Conservation (phyloP, 2,888 invertebrate species). For the Pachymerium ferrugineum region DNA sequence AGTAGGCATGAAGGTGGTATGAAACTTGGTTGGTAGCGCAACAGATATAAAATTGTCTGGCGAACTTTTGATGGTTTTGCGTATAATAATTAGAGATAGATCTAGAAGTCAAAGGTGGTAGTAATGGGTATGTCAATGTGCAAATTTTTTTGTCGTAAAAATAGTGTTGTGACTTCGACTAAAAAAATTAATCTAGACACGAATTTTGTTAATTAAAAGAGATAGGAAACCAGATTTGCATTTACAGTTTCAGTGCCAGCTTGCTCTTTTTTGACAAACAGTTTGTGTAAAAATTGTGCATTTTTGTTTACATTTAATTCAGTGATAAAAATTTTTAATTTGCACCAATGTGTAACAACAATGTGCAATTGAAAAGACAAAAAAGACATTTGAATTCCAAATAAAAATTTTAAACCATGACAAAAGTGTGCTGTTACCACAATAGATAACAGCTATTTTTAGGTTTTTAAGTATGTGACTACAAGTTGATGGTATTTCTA, state of each 20-base stretch:
- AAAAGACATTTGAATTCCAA: not conserved
- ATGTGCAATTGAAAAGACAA: not conserved
- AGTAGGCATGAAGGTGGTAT: not conserved
- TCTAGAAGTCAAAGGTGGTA: not conserved
- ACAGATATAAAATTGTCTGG: not conserved
- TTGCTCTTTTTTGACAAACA: not conserved
- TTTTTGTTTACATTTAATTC: no score
- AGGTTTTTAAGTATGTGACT: not conserved
- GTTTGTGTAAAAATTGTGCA: not conserved
- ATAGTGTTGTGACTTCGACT: not conserved
- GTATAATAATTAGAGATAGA: not conserved
- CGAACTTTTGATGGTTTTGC: not conserved
- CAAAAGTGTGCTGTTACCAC: no score
- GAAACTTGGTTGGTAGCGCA: not conserved
- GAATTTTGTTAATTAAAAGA: not conserved
- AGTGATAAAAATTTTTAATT: no score
- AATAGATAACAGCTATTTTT: no score
- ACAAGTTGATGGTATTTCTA: slow-evolving; percentile 15
- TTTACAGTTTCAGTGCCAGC: slow-evolving; percentile 24
- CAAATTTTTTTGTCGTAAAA: slow-evolving; percentile 3
- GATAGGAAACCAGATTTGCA: slow-evolving; percentile 25
- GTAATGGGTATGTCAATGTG: not conserved
- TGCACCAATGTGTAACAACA: no score
- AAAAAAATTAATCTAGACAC: not conserved
- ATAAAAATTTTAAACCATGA: no score